Evolutionary conservation across 2,797 vertebrate species (phyloP).

Genomic region (Acanthurus tractus): DNA sequence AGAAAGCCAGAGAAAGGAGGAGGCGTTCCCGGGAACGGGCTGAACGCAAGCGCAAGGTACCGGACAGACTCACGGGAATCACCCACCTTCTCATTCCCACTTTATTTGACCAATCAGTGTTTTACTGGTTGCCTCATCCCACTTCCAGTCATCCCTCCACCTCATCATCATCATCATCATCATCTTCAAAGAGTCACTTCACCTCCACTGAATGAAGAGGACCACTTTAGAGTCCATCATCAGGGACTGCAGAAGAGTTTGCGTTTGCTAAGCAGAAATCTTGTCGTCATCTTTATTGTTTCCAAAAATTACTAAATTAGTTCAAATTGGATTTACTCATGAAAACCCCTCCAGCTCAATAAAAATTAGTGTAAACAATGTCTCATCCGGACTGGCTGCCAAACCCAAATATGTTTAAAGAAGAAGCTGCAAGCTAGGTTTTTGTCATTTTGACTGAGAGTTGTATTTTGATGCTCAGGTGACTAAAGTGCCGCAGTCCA

Average conservation of each 20-base stretch:
- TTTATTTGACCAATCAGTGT: conserved; percentile 20
- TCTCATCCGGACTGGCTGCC: not conserved
- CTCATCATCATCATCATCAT: conserved; percentile 50
- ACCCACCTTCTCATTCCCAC: conserved; percentile 49
- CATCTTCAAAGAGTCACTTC: conserved; percentile 42
- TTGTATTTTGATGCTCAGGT: not conserved
- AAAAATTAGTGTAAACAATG: not conserved
- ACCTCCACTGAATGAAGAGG: not conserved
- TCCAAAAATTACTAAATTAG: not conserved
- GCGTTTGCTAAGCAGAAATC: not conserved
- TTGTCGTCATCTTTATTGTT: not conserved
- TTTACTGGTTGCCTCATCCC: conserved; percentile 28
- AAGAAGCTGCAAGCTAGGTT: not conserved
- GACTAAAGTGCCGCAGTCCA: not conserved
- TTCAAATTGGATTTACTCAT: not conserved
- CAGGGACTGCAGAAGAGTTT: conserved; percentile 19
- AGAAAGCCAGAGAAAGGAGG: conserved; percentile 91
- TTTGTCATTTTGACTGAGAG: not conserved
- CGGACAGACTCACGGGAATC: conserved; percentile 45
- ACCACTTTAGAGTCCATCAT: not conserved
- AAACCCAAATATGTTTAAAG: not conserved
- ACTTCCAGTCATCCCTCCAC: conserved; percentile 22
- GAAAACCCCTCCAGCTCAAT: not conserved
- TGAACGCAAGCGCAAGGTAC: conserved; percentile 98
- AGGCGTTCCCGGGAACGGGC: conserved; percentile 92